Conservation (phyloP, 2,888 invertebrate species). For the Phalera bucephala region DNA sequence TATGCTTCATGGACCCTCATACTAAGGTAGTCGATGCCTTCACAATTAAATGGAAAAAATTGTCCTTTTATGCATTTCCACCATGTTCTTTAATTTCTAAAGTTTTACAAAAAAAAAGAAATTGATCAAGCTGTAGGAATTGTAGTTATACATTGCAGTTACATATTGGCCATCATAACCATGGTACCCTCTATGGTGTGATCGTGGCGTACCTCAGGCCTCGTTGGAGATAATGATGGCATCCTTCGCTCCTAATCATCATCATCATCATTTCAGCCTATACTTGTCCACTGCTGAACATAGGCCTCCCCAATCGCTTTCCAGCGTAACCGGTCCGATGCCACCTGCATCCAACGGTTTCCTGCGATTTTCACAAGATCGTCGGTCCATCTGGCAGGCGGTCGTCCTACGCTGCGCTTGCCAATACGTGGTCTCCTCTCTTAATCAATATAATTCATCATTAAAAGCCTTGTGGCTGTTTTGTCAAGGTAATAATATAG, state of each 20-base stretch:
- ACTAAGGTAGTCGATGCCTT: constrained; percentile 2
- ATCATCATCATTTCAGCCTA: too few species aligned
- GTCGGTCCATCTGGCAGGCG: too few species aligned
- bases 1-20: constrained; percentile 5
- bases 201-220: neutral
- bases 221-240: constrained; percentile 7
- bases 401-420: too few species aligned
- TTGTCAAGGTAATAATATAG: constrained; percentile 3
- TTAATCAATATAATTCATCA: constrained; percentile 13
- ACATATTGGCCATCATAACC: constrained; percentile 14
- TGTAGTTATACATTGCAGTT: too few species aligned
- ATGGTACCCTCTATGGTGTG: constrained; percentile 11
- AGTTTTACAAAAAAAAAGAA: constrained; percentile 9
- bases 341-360: too few species aligned
- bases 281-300: too few species aligned
- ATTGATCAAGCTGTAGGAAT: constrained; percentile 10
- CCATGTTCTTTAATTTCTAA: constrained; percentile 9
- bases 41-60: constrained; percentile 2
- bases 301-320: too few species aligned
- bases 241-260: constrained; percentile 10
- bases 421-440: too few species aligned
- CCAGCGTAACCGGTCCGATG: too few species aligned
- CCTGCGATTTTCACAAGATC: too few species aligned
- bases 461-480: constrained; percentile 14
- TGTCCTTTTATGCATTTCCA: constrained; percentile 2